These are phyloP conservation scores for Coluber constrictor DNA, from an alignment of 2,797 vertebrate species.

Conservation along the genomic window DNA sequence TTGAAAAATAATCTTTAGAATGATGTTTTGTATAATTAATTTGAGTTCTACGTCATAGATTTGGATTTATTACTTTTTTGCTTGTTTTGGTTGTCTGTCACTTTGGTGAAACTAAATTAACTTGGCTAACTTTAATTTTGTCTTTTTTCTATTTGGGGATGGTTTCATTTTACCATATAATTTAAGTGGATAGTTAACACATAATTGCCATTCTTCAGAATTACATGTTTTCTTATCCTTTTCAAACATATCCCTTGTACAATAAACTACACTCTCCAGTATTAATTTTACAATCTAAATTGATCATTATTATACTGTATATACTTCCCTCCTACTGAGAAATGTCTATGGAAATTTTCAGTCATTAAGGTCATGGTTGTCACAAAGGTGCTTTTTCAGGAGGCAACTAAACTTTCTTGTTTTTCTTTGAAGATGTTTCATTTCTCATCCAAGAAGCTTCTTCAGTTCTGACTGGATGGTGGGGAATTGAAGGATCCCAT, in stretches of 20 bases:
- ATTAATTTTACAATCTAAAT: neutral
- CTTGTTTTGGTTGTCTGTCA: neutral
- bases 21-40: neutral
- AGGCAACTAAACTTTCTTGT: too few relatives aligned
- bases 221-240: neutral
- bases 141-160: neutral
- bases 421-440: too few relatives aligned
- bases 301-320: neutral
- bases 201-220: neutral
- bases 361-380: too few relatives aligned
- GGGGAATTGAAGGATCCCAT: too few relatives aligned
- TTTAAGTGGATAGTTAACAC: neutral
- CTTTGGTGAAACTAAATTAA: slow-evolving; percentile 9
- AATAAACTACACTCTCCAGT: neutral
- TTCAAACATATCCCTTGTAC: neutral
- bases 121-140: slow-evolving; percentile 1
- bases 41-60: neutral
- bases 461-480: too few relatives aligned
- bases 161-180: neutral
- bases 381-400: too few relatives aligned
- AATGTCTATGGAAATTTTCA: neutral
- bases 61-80: neutral
- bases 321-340: neutral
- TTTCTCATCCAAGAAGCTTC: too few relatives aligned
- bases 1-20: neutral